Evolutionary conservation across 2,113 vertebrate species (phyloP), one percentile per base, ranked within the genome.

Genomic region (Vulpes lagopus): DNA sequence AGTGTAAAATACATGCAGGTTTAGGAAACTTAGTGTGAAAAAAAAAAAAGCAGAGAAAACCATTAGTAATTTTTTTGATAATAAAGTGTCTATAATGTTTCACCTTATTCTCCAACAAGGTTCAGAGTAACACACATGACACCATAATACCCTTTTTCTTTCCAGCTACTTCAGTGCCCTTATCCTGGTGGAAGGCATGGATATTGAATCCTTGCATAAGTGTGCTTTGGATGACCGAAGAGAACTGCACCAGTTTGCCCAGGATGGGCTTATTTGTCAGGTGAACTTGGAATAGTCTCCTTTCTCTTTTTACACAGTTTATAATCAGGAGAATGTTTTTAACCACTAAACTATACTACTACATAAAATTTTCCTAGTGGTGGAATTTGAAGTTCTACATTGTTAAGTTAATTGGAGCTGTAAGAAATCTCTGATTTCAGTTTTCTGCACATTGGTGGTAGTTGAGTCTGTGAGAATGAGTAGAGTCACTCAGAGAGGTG

Each of bases 131-230:
- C 1, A 8, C 22, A 22, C 55, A 2, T 71, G 62, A 87, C 7
- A 38, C 57, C 17, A 1, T 78, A 53, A 38, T 49, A 2, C 38
- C 17, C 0, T 69, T 69, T 89, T 98, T 19, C 76, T 78, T 53
- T 97, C 49, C 97, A 99, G 99, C n/a, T 99, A 99, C 98, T 99
- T 99, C 38, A 99, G 99, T 95, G 99, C 99, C 94, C 99, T 99
- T 53, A 99, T 99, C 97, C 98, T 99, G 89, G 99, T 99, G 62
- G 99, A 99, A 96, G 99, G 99, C 95, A 99, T 99, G 99, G 99
- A 99, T 97, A 99, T 99, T 1, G 99, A 99, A 93, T 99, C 99
- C 89, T 98, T 99, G 74, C 99, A 99, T 62, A 99, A 99, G 93
- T 99, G 99, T 96, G 99, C 99, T 67, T 97, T 99, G 96, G 99